Conservation (phyloP, 2,113 vertebrate genomes). For the Neogobius melanostomus region DNA sequence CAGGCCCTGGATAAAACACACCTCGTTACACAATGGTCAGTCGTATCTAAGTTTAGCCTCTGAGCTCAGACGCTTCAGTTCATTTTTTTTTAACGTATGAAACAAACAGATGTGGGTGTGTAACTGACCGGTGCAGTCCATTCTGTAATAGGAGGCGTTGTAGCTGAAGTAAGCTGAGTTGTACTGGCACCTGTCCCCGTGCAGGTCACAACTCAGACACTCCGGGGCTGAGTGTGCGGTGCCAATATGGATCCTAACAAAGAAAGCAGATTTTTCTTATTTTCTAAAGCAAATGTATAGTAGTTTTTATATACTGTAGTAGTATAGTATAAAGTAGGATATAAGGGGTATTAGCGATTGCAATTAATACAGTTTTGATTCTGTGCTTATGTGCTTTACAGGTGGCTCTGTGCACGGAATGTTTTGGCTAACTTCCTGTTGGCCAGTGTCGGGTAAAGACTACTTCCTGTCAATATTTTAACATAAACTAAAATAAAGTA, state of each 20-base stretch:
- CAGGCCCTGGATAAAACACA: slow-evolving; percentile 82
- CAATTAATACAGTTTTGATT: too few species aligned
- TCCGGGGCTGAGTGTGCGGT: slow-evolving; percentile 49
- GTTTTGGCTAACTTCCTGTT: too few species aligned
- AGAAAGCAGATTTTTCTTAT: not conserved
- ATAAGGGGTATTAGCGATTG: too few species aligned
- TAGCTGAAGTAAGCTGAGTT: slow-evolving; percentile 89
- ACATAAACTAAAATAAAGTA: too few species aligned
- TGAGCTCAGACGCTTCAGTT: not conserved
- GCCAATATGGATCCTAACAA: slow-evolving; percentile 79
- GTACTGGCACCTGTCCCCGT: slow-evolving; percentile 85
- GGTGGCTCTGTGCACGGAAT: too few species aligned
- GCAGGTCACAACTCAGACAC: slow-evolving; percentile 88
- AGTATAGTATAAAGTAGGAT: too few species aligned
- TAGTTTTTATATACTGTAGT: too few species aligned
- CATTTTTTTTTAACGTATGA: slow-evolving; percentile 8
- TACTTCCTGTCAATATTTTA: too few species aligned
- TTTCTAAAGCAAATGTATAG: not conserved
- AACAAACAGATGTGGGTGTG: slow-evolving; percentile 13
- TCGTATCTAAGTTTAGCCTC: not conserved
- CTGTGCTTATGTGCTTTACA: too few species aligned
- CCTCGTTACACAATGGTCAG: slow-evolving; percentile 4
- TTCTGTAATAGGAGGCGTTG: slow-evolving; percentile 84
- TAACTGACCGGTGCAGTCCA: slow-evolving; percentile 89
- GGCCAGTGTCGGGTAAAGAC: too few species aligned